Base-by-base conservation (phyloP, 2,113 vertebrate genomes). In the Urocitellus parryii region DNA sequence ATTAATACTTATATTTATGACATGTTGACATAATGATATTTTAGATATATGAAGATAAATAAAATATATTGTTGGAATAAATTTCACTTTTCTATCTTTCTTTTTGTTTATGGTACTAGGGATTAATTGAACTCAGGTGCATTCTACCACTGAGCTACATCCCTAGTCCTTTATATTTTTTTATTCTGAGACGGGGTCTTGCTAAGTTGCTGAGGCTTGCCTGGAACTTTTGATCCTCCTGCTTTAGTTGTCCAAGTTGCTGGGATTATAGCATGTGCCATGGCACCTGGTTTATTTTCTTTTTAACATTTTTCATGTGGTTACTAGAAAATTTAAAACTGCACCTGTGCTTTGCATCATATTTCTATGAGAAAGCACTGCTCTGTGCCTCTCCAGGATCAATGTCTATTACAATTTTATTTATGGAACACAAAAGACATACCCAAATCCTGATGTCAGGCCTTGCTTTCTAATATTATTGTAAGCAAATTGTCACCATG, bases 351-450 rank as follows among this genome's bases (percentile, higher is more conserved):
- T 51, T 84, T 73, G 17, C 39, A 65, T 82, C n/a, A 65, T 82
- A 56, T 81, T 91, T 93, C 67, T 77, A 5, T 29, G 63, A 39
- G 20, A 61, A 1, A 86, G 51, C 14, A 13, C 20, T 53, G 29
- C n/a, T 77, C 56, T 53, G 27, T 18, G 27, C 72, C 39, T 63
- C 34, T 73, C 45, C 51, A 76, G 63, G 2, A 0, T 53, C 32
- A 39, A 9, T 48, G 4, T 76, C 85, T 79, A 29, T 51, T 51
- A 86, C 76, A 56, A 88, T 82, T 27, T 65, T 86, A 85, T 48
- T 91, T 77, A 37, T 65, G 67, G 86, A 65, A 91, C 88, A 74
- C 48, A 83, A 68, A 74, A 86, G 84, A 53, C 48, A 63, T 7
- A 68, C 29, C 39, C 27, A 34, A 67, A 89, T 48, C 37, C 61